Conservation (phyloP, 2,797 vertebrate genomes). For the Pangasius mekongensis region DNA sequence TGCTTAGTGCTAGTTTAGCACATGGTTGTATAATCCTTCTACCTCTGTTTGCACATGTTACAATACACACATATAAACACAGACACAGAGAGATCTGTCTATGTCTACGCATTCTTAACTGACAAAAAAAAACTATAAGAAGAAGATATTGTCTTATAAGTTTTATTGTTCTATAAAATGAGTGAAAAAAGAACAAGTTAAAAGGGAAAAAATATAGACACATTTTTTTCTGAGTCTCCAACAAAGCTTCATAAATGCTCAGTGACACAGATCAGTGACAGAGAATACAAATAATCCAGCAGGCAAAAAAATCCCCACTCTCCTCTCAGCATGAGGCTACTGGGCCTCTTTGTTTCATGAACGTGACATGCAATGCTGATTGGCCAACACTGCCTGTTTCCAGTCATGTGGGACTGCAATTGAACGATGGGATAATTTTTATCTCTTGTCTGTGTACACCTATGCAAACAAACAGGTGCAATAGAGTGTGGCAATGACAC, state of each 20-base stretch:
- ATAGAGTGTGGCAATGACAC: conserved; percentile 22
- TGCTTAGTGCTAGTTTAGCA: background rate
- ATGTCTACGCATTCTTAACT: background rate
- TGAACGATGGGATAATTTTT: conserved; percentile 57
- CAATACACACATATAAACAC: background rate
- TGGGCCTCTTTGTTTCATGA: conserved; percentile 56
- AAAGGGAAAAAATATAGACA: background rate
- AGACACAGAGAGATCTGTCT: background rate
- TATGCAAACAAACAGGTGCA: conserved; percentile 52
- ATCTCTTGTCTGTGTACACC: conserved; percentile 52
- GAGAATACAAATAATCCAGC: conserved; percentile 59
- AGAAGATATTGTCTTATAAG: conserved; percentile 10
- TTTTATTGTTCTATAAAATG: conserved; percentile 18
- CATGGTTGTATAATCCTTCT: background rate
- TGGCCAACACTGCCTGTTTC: conserved; percentile 12
- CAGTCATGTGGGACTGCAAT: conserved; percentile 44
- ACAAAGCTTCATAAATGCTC: conserved; percentile 54
- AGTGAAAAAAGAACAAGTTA: conserved; percentile 16
- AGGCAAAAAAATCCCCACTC: conserved; percentile 45
- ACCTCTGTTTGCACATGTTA: background rate
- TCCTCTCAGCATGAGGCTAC: conserved; percentile 38
- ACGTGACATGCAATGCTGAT: conserved; percentile 50
- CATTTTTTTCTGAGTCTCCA: conserved; percentile 31
- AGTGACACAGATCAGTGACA: conserved; percentile 41
- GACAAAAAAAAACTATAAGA: background rate